phyloP scores from a whole-genome alignment of 2,888 invertebrate species.

The Parelbella ahira region DNA sequence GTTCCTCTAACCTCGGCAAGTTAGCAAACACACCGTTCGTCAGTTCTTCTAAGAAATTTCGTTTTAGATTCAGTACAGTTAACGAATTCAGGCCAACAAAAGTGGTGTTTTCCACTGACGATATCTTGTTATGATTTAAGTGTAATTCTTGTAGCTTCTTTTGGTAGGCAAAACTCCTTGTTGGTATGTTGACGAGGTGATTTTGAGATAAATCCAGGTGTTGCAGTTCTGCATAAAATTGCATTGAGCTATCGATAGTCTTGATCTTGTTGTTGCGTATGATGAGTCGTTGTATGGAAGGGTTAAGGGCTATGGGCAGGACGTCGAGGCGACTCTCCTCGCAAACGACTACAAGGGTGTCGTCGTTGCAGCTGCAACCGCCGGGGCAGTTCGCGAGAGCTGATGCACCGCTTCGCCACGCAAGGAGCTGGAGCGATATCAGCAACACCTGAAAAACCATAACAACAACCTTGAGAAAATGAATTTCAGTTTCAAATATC shows the following conservation, averaged over 20 bases:
- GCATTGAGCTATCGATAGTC: conserved; percentile 93
- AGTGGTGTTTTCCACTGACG: conserved; percentile 88
- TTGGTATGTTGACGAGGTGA: conserved; percentile 90
- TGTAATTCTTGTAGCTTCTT: conserved; percentile 90
- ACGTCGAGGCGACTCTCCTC: conserved; percentile 92
- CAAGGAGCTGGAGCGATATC: conserved; percentile 57
- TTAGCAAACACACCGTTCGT: conserved; percentile 87
- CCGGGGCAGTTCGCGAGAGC: conserved; percentile 90
- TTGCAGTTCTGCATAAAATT: conserved; percentile 92
- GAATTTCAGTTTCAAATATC: too few species aligned
- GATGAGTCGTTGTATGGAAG: conserved; percentile 91
- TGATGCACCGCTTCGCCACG: conserved; percentile 67
- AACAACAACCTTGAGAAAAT: conserved; percentile 31
- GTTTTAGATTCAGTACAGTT: conserved; percentile 89
- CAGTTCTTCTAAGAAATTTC: conserved; percentile 90
- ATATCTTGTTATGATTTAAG: conserved; percentile 91
- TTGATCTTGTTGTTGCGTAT: conserved; percentile 92
- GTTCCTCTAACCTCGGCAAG: conserved; percentile 88
- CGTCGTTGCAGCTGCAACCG: conserved; percentile 94
- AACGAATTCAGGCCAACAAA: conserved; percentile 88
- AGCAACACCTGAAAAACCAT: conserved; percentile 62
- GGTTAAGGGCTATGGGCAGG: conserved; percentile 94
- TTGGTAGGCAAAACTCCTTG: conserved; percentile 89
- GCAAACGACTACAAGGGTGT: conserved; percentile 92
- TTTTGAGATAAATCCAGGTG: conserved; percentile 92